Base-by-base conservation (phyloP, 2,113 vertebrate genomes). In the Menura novaehollandiae region DNA sequence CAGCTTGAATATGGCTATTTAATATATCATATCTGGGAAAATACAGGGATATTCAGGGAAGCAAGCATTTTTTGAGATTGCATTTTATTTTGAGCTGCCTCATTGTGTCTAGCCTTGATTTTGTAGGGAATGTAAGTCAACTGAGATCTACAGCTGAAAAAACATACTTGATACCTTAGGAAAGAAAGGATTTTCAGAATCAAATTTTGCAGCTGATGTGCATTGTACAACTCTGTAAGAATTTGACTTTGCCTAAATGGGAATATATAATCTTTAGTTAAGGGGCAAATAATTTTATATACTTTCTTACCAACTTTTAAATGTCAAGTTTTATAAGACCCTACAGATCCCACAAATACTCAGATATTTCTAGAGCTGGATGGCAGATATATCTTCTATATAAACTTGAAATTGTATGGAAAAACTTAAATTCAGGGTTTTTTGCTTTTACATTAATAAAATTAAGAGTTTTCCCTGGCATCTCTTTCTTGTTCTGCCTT, bases 21-120 rank as follows among this genome's bases (percentile, higher is more conserved):
- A 78, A 59, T 3, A 1, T 24, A 10, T 7, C 0, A 0, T 47
- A 20, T 39, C 44, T 79, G 37, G 39, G 53, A 46, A 74, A 53
- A 58, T 26, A 28, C 2, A 44, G 39, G 20, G 5, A 16, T 56
- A 19, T 15, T 37, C 47, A 44, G 22, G 43, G 16, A 88, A 80
- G 19, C 13, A 13, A 39, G 18, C 4, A 3, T 60, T 77, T 79
- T 43, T 43, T 37, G 13, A 37, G 27, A 26, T 69, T 83, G 79
- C 15, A 11, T 46, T 37, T 80, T 85, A 53, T 23, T 88, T 63
- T 0, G 0, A 63, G 21, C 10, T 49, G 5, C 46, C 13, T 88
- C 14, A 8, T 90, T 67, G 51, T 60, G 24, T 85, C 49, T 47
- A 51, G 39, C 32, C 35, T 69, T 72, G 49, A 52, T 47, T 56